phyloP scores from a whole-genome alignment of 2,888 invertebrate species.

The Salticus scenicus region DNA sequence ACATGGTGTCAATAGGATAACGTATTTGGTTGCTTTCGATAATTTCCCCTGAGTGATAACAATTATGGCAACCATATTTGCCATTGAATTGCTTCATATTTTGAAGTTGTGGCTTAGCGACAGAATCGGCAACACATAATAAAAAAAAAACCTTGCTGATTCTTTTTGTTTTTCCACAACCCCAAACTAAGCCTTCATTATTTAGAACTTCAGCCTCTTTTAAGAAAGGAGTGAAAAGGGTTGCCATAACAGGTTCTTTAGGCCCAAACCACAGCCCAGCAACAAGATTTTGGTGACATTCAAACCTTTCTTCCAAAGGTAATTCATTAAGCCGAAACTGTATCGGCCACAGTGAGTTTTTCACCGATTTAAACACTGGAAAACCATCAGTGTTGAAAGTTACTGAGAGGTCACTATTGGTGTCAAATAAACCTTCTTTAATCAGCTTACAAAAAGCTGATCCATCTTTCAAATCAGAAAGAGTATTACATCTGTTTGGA shows the following conservation, averaged over 20 bases:
- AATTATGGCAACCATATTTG: neutral
- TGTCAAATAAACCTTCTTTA: neutral
- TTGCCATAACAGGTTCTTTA: conserved; percentile 9
- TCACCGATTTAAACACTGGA: neutral
- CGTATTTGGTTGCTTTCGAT: neutral
- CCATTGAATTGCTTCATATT: conserved; percentile 18
- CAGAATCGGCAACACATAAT: conserved; percentile 1
- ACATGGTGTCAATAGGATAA: neutral
- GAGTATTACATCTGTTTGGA: neutral
- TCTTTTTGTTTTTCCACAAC: no score
- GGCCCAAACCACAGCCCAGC: neutral
- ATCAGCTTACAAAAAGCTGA: neutral
- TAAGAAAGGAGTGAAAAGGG: neutral
- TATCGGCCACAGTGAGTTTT: neutral
- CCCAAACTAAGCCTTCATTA: neutral
- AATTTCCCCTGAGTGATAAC: neutral
- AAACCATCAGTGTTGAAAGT: neutral
- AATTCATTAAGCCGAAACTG: neutral
- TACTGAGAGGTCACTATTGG: neutral
- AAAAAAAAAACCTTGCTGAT: neutral
- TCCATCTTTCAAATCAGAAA: neutral
- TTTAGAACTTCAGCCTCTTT: neutral
- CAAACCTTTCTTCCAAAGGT: neutral
- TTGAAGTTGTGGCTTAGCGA: neutral
- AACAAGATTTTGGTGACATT: no score